Percentiles rank a stretch among this genome's conserved stretches.
These are phyloP conservation scores for Gnathonemus echidnorhynchus DNA, from an alignment of 2,113 vertebrate species.

Conservation along the genomic window DNA sequence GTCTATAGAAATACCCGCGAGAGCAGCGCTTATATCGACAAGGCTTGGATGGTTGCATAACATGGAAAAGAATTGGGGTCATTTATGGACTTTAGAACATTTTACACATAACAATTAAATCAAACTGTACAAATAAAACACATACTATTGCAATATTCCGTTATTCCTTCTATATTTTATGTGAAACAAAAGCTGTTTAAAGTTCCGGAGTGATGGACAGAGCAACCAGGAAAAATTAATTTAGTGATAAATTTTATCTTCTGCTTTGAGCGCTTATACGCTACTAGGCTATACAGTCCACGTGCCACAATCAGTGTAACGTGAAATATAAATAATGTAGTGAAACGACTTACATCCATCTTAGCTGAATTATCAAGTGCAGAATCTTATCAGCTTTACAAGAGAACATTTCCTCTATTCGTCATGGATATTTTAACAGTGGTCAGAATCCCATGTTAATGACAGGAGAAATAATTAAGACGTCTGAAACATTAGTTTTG, in stretches of 20 bases:
- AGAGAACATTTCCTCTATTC: not conserved
- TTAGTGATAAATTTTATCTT: not conserved
- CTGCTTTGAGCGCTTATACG: not conserved
- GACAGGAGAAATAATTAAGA: constrained; percentile 4
- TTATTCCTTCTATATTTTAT: not conserved
- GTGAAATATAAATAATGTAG: not conserved
- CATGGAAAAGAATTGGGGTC: not conserved
- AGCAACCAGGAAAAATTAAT: not conserved
- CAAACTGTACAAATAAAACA: not conserved
- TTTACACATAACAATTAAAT: not conserved
- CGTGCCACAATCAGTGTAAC: not conserved
- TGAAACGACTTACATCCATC: not conserved
- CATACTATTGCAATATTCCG: not conserved
- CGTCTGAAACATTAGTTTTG: constrained; percentile 14
- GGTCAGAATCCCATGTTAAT: constrained; percentile 3
- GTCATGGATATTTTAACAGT: not conserved
- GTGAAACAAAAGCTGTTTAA: not conserved
- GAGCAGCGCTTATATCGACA: not conserved
- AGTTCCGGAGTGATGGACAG: not conserved
- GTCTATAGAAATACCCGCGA: not conserved
- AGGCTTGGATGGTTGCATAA: not conserved
- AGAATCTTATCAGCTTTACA: not conserved
- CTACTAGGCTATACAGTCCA: too few relatives aligned
- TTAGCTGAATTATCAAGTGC: not conserved
- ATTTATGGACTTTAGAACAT: not conserved